Evolutionary conservation across 2,797 vertebrate species (phyloP).

Genomic region (Valencia hispanica): DNA sequence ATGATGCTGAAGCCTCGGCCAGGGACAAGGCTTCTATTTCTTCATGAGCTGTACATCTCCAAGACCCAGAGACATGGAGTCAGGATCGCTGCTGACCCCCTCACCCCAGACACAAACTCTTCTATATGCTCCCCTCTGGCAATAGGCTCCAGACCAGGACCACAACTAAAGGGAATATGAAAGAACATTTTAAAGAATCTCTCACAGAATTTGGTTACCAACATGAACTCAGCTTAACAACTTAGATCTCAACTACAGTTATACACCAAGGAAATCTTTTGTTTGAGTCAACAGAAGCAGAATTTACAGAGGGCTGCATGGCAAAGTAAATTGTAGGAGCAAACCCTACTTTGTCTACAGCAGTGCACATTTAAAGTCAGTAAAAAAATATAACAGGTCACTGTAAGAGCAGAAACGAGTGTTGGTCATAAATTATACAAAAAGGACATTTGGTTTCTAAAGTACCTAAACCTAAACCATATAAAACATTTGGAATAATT

Average conservation of each 20-base stretch:
- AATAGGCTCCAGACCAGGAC: no score
- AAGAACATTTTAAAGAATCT: not conserved
- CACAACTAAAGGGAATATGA: not conserved
- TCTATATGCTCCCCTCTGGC: no score
- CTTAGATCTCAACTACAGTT: not conserved
- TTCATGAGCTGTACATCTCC: no score
- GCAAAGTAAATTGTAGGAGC: not conserved
- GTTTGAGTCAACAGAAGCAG: not conserved
- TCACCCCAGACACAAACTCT: no score
- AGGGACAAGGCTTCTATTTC: no score
- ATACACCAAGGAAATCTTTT: not conserved
- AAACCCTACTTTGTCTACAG: not conserved
- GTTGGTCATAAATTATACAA: not conserved
- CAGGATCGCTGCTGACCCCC: no score
- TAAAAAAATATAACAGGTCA: conserved; percentile 8
- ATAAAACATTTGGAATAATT: not conserved
- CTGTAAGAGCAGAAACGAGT: not conserved
- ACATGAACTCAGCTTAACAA: not conserved
- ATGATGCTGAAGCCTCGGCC: no score
- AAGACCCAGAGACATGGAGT: no score
- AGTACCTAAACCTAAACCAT: not conserved
- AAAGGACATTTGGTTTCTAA: not conserved
- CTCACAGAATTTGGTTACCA: no score
- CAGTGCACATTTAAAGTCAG: not conserved
- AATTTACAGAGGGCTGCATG: not conserved